These are phyloP conservation scores for Desmodus rotundus DNA, from an alignment of 2,113 vertebrate genomes.

Conservation along the genomic window DNA sequence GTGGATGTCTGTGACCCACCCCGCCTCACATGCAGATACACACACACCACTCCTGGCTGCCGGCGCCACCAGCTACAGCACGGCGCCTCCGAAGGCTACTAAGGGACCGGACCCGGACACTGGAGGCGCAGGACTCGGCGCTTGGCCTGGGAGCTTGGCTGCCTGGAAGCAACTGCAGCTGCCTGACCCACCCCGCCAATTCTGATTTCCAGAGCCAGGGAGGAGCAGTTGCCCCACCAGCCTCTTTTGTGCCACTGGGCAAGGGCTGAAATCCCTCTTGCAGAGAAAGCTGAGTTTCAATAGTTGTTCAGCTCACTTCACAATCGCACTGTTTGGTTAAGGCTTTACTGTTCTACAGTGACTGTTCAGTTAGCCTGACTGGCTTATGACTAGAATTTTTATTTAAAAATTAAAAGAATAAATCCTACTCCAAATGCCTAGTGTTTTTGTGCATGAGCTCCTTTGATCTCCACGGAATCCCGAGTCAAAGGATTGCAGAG, in stretches of 20 bases:
- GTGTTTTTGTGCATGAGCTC: conserved; percentile 51
- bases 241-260: conserved; percentile 62
- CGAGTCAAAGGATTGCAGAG: conserved; percentile 33
- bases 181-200: neutral
- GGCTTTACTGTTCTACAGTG: conserved; percentile 62
- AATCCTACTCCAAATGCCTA: conserved; percentile 40
- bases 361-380: neutral
- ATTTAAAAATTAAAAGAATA: conserved; percentile 38
- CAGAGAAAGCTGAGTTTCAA: conserved; percentile 64
- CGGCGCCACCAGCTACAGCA: neutral
- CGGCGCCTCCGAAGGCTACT: neutral
- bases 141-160: neutral
- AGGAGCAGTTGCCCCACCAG: neutral
- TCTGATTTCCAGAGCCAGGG: conserved; percentile 12
- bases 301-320: conserved; percentile 57
- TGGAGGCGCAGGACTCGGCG: neutral
- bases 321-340: conserved; percentile 66
- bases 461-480: conserved; percentile 64
- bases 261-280: conserved; percentile 65
- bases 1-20: neutral
- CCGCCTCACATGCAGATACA: neutral
- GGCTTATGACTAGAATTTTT: conserved; percentile 29
- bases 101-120: conserved; percentile 10
- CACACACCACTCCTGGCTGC: conserved; percentile 15
- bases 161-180: conserved; percentile 7